Percentiles rank a stretch among this genome's conserved stretches.
phyloP scores from a whole-genome alignment of 2,888 invertebrate genomes.

The Drosophila trichaetosa region DNA sequence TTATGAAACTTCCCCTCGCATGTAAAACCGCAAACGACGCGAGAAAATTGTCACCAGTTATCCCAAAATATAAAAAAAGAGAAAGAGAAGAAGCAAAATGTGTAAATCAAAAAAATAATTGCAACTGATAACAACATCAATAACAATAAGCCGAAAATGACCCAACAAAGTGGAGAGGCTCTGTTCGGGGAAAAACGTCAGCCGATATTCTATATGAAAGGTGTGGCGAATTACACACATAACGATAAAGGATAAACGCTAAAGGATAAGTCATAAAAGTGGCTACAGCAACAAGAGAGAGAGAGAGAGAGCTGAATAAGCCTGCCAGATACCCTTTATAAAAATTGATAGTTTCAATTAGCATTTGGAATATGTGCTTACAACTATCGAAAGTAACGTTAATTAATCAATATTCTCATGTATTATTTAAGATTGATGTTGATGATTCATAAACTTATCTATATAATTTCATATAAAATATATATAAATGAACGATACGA shows the following conservation, averaged over 20 bases:
- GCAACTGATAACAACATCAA: constrained; percentile 82
- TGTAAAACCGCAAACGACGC: constrained; percentile 74
- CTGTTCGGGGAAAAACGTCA: constrained; percentile 4
- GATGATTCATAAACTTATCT: background rate
- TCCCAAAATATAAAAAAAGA: constrained; percentile 11
- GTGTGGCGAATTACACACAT: constrained; percentile 56
- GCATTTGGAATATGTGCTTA: background rate
- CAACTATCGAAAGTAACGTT: background rate
- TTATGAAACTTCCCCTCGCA: constrained; percentile 3
- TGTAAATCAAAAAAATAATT: constrained; percentile 82
- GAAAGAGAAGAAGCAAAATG: constrained; percentile 49
- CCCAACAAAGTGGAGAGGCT: constrained; percentile 8
- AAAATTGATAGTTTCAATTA: background rate
- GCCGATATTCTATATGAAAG: constrained; percentile 25
- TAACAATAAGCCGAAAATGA: constrained; percentile 73
- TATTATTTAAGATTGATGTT: background rate
- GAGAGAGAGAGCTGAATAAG: background rate
- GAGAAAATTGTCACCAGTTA: constrained; percentile 74
- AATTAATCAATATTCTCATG: background rate
- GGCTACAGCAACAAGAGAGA: background rate
- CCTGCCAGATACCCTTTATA: background rate
- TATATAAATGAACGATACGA: background rate
- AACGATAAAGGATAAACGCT: constrained; percentile 48
- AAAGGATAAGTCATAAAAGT: constrained; percentile 44
- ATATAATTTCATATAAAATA: background rate